These are phyloP conservation scores for Dinoponera quadriceps DNA, from an alignment of 1,140 invertebrate species.

Conservation along the genomic window DNA sequence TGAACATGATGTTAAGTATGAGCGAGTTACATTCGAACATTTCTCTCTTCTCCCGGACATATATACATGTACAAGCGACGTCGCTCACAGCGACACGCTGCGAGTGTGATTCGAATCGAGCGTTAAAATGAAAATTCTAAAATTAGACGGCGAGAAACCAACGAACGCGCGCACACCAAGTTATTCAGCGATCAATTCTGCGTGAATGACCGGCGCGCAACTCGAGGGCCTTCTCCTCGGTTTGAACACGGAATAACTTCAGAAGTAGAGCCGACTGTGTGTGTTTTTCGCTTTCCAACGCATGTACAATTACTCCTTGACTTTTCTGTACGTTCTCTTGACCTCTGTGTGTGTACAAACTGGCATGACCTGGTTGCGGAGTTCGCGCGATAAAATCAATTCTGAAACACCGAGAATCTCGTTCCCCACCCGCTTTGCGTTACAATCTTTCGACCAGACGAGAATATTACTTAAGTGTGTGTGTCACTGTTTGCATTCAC, in stretches of 20 bases:
- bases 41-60: background rate
- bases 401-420: background rate
- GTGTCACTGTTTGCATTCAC: slow-evolving; percentile 19
- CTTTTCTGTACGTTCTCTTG: background rate
- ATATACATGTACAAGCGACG: slow-evolving; percentile 31
- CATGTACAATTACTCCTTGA: background rate
- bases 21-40: slow-evolving; percentile 19
- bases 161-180: background rate
- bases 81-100: background rate
- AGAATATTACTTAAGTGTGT: slow-evolving; percentile 18
- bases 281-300: slow-evolving; percentile 7
- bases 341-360: slow-evolving; percentile 7
- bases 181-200: slow-evolving; percentile 37
- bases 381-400: slow-evolving; percentile 11
- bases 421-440: background rate
- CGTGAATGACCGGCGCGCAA: slow-evolving; percentile 14
- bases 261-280: background rate
- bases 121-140: slow-evolving; percentile 11
- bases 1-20: slow-evolving; percentile 7
- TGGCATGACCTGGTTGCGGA: background rate
- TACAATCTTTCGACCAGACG: background rate
- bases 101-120: slow-evolving; percentile 13
- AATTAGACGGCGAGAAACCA: slow-evolving; percentile 11
- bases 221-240: background rate
- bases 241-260: slow-evolving; percentile 16